A percentile compares a stretch with the other conserved stretches of the same genome.
These are phyloP conservation scores for Lerista edwardsae DNA, from an alignment of 2,797 vertebrate species.

Conservation along the genomic window DNA sequence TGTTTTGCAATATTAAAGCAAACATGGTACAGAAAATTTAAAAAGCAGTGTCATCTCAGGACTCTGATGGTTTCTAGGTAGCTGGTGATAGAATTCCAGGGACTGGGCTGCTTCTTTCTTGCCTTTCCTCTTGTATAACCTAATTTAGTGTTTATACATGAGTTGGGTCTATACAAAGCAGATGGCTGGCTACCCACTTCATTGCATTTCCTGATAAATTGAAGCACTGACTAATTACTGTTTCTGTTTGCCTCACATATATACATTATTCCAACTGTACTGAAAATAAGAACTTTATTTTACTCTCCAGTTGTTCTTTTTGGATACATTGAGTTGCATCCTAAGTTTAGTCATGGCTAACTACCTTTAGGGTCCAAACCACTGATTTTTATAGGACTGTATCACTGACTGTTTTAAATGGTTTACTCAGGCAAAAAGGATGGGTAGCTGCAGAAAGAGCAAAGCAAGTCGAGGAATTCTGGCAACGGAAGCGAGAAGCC, in stretches of 20 bases:
- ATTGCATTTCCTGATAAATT: not conserved
- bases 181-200: not conserved
- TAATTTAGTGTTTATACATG: constrained; percentile 9
- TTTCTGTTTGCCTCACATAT: not conserved
- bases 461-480: constrained; percentile 94
- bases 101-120: too few species aligned
- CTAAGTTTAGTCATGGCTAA: too few species aligned
- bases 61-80: too few species aligned
- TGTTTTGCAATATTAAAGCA: too few species aligned
- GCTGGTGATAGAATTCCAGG: too few species aligned
- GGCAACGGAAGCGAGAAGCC: constrained; percentile 93
- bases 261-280: not conserved
- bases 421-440: constrained; percentile 82
- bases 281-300: not conserved
- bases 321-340: not conserved
- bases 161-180: not conserved
- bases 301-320: constrained; percentile 18
- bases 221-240: not conserved
- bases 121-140: too few species aligned
- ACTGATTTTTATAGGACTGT: constrained; percentile 19
- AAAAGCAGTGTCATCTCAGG: too few species aligned
- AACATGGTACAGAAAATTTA: too few species aligned
- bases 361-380: too few species aligned
- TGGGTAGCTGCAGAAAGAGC: constrained; percentile 81
- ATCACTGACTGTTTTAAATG: constrained; percentile 58